Percentiles rank a stretch among this genome's conserved stretches.
phyloP scores from a whole-genome alignment of 2,113 vertebrate species.

The Vombatus ursinus region DNA sequence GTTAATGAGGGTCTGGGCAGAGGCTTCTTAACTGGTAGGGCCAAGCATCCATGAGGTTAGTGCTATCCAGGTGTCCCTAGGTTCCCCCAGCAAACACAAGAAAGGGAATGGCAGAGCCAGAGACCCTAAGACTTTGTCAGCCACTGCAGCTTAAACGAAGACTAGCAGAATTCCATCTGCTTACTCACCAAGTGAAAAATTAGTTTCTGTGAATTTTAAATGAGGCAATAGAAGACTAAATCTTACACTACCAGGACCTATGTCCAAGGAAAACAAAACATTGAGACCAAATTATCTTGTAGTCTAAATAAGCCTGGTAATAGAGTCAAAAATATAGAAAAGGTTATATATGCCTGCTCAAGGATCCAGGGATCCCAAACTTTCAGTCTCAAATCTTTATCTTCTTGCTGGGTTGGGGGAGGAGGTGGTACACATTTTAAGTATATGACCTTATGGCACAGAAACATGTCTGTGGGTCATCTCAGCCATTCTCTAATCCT shows the following conservation, averaged over 20 bases:
- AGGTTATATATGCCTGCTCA: not conserved
- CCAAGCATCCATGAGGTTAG: not conserved
- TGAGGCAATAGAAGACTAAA: slow-evolving; percentile 19
- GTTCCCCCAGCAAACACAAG: not conserved
- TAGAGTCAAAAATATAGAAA: too few relatives aligned
- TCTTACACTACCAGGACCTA: not conserved
- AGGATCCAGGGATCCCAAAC: not conserved
- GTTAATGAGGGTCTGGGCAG: not conserved
- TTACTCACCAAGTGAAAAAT: slow-evolving; percentile 39
- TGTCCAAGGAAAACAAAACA: not conserved
- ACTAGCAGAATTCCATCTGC: slow-evolving; percentile 26
- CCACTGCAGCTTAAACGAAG: not conserved
- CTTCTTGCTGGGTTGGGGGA: not conserved
- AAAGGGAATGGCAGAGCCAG: not conserved
- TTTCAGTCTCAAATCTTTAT: not conserved
- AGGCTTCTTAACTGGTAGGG: not conserved
- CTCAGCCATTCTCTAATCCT: not conserved
- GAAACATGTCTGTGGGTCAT: not conserved
- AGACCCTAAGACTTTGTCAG: not conserved
- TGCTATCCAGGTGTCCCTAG: not conserved
- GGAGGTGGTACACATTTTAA: not conserved
- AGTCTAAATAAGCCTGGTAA: too few relatives aligned
- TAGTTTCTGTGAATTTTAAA: slow-evolving; percentile 48
- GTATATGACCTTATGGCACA: not conserved
- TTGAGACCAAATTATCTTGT: too few relatives aligned